Evolutionary conservation across 2,888 invertebrate species (phyloP), one percentile per base, ranked within the genome.

Genomic region (Mimas tiliae): DNA sequence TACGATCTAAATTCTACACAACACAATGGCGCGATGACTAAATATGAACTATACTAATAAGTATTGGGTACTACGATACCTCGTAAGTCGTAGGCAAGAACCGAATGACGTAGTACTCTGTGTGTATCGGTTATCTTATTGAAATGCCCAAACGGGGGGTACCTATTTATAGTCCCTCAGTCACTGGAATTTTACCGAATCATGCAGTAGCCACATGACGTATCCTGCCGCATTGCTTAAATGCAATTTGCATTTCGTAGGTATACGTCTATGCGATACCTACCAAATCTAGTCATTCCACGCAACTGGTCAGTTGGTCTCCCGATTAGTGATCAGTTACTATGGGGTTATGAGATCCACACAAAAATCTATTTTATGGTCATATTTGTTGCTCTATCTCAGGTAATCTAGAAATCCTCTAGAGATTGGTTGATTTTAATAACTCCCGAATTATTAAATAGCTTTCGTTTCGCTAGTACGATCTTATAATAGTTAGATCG

Each of bases 111-210:
- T 58, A 58, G 19, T 58, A 38, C 19, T 38, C 34, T 8, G 58
- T 42, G 19, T 58, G 12, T 12, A 58, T 42, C 55, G 55, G 58
- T 58, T 58, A 58, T 58, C 58, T 58, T 58, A 58, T 42, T 58
- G 58, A 58, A 58, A 42, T 58, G 19, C 38, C 58, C 58, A 42
- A 58, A 58, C 58, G 38, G n/a, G 65, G 38, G 66, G 53, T 74
- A n/a, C n/a, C n/a, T n/a, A 74, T 74, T 74, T 72, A 74, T 66
- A 74, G 51, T 68, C 63, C 63, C 16, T 42, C 58, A 42, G 58
- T 67, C 63, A 62, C 58, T 69, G 69, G 69, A 68, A 70, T 68
- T 66, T 63, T 38, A 42, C 66, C 42, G 63, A 51, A 68, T 66
- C 65, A 45, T 47, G 67, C 47, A 64, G 38, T 64, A 51, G 51